phyloP scores from a whole-genome alignment of 1,140 invertebrate genomes.

The Caenorhabditis elegans region DNA sequence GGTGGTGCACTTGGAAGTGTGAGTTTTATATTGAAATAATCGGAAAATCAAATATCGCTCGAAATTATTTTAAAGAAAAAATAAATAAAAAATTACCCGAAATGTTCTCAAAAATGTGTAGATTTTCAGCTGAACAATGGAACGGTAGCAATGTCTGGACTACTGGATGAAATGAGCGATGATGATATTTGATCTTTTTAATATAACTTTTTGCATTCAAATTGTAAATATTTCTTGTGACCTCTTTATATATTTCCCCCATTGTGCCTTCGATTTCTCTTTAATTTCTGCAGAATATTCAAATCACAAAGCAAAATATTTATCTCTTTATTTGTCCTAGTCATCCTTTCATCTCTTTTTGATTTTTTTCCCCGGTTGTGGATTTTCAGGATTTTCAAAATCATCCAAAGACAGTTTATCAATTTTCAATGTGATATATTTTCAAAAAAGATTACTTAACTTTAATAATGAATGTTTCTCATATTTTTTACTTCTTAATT shows the following conservation, averaged over 20 bases:
- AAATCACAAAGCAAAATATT: not conserved
- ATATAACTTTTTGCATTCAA: too few species aligned
- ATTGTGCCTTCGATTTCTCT: not conserved
- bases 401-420: not conserved
- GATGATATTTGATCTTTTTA: not conserved
- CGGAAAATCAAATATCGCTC: too few species aligned
- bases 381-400: conserved; percentile 3
- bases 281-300: not conserved
- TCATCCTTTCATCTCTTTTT: not conserved
- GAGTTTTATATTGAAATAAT: too few species aligned
- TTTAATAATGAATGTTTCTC: not conserved
- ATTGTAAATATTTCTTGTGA: not conserved
- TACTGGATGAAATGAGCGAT: conserved; percentile 9
- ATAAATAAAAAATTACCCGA: too few species aligned
- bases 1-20: conserved; percentile 4
- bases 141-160: not conserved
- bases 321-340: not conserved
- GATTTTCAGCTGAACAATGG: not conserved
- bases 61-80: too few species aligned
- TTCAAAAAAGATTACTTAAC: not conserved
- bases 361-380: not conserved
- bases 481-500: not conserved
- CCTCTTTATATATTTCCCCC: not conserved
- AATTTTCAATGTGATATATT: not conserved
- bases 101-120: too few species aligned